Percentiles rank a stretch among this genome's conserved stretches.
Evolutionary conservation across 2,888 invertebrate genomes (phyloP).

Genomic region (Sturmia bella): DNA sequence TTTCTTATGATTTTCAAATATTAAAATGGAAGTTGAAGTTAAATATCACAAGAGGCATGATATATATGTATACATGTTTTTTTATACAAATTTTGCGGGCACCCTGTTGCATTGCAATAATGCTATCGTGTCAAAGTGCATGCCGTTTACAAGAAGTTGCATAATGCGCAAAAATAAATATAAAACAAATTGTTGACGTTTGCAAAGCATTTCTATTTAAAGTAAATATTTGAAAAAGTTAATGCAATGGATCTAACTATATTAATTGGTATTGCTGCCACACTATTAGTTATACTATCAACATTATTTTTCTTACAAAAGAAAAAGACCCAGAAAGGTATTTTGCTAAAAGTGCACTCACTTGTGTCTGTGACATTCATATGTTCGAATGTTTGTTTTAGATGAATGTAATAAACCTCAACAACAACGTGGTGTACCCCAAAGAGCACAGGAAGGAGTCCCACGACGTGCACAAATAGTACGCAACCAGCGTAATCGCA

Average conservation of each 20-base stretch:
- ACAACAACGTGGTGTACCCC: constrained; percentile 76
- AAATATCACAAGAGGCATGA: too few relatives aligned
- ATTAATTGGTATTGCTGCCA: constrained; percentile 81
- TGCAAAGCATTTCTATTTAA: constrained; percentile 43
- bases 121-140: neutral
- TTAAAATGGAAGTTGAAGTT: too few relatives aligned
- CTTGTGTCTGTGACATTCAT: constrained; percentile 3
- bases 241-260: constrained; percentile 54
- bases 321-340: constrained; percentile 61
- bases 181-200: constrained; percentile 76
- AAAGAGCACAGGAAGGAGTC: constrained; percentile 83
- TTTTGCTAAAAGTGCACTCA: neutral
- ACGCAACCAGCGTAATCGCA: constrained; percentile 85
- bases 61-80: too few relatives aligned
- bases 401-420: constrained; percentile 70
- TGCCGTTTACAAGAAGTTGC: constrained; percentile 9
- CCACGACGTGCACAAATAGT: constrained; percentile 88
- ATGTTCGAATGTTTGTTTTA: too few relatives aligned
- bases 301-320: constrained; percentile 80
- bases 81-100: too few relatives aligned
- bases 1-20: too few relatives aligned
- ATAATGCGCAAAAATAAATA: constrained; percentile 41
- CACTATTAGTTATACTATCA: constrained; percentile 80
- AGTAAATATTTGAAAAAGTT: constrained; percentile 36
- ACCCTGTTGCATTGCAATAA: constrained; percentile 22